A percentile compares a stretch with the other conserved stretches of the same genome.
Evolutionary conservation across 2,888 invertebrate species (phyloP).

Genomic region (Emmelina monodactyla): DNA sequence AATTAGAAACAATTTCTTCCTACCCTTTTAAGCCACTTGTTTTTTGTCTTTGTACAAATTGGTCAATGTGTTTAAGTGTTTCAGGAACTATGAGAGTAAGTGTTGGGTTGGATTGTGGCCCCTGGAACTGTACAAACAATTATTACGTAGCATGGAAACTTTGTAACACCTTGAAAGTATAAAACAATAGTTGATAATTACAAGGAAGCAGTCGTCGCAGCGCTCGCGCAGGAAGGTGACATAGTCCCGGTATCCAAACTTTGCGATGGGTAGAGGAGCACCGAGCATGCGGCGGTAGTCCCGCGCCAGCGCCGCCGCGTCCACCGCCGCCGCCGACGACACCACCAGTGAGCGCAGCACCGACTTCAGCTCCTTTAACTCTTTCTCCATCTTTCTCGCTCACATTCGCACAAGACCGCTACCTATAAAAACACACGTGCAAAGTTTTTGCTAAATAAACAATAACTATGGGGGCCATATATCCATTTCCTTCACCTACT

Average conservation of each 20-base stretch:
- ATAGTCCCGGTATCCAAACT: conserved; percentile 35
- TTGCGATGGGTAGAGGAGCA: conserved; percentile 26
- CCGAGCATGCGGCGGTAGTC: conserved; percentile 47
- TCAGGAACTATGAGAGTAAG: conserved; percentile 46
- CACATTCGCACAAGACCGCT: too few species aligned
- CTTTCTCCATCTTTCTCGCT: conserved; percentile 33
- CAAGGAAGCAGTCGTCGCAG: conserved; percentile 43
- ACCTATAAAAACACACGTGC: too few species aligned
- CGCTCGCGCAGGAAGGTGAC: conserved; percentile 36
- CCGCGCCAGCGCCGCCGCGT: conserved; percentile 30
- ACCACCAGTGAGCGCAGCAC: conserved; percentile 45
- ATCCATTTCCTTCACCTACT: too few species aligned
- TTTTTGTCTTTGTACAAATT: conserved; percentile 45
- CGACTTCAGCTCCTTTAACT: conserved; percentile 33
- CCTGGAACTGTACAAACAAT: conserved; percentile 38
- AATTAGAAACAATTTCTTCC: too few species aligned
- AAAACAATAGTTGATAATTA: too few species aligned
- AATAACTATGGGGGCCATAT: too few species aligned
- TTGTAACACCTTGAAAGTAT: not conserved
- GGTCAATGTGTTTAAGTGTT: conserved; percentile 43
- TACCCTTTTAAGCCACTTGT: conserved; percentile 31
- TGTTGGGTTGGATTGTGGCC: conserved; percentile 29
- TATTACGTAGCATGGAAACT: too few species aligned
- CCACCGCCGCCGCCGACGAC: conserved; percentile 40
- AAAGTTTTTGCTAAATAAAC: too few species aligned